A percentile compares a stretch with the other conserved stretches of the same genome.
Conservation (phyloP, 2,797 vertebrate genomes). For the Xenopus petersii region DNA sequence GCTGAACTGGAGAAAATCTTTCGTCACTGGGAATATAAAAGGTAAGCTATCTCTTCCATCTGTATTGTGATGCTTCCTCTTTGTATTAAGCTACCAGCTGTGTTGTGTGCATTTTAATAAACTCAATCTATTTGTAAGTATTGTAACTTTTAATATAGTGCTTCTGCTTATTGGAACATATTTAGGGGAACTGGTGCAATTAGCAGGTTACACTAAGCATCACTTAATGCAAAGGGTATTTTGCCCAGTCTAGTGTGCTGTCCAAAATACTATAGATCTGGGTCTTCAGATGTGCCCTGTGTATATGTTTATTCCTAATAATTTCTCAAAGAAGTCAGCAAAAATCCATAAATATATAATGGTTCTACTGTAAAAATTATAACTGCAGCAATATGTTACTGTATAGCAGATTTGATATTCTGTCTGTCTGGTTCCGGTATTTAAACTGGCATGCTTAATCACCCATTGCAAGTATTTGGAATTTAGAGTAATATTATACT, state of each 20-base stretch:
- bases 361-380: background rate
- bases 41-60: conserved; percentile 61
- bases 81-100: conserved; percentile 18
- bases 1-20: conserved; percentile 58
- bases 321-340: background rate
- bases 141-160: conserved; percentile 41
- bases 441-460: background rate
- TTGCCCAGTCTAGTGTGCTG: conserved; percentile 4
- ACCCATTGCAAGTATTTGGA: background rate
- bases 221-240: conserved; percentile 2
- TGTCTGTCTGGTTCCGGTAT: conserved; percentile 15
- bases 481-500: background rate
- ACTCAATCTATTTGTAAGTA: conserved; percentile 26
- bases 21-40: conserved; percentile 56
- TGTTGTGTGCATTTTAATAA: conserved; percentile 24
- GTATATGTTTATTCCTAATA: conserved; percentile 12
- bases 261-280: conserved; percentile 10
- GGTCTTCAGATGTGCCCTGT: conserved; percentile 10
- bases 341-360: background rate
- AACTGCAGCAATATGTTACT: conserved; percentile 9
- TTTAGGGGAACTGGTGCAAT: conserved; percentile 2
- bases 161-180: conserved; percentile 23
- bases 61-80: background rate
- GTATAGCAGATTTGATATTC: conserved; percentile 13
- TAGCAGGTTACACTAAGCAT: conserved; percentile 15